Evolutionary conservation across 2,797 vertebrate genomes (phyloP), one percentile per base, ranked within the genome.

Genomic region (Octomys mimax): DNA sequence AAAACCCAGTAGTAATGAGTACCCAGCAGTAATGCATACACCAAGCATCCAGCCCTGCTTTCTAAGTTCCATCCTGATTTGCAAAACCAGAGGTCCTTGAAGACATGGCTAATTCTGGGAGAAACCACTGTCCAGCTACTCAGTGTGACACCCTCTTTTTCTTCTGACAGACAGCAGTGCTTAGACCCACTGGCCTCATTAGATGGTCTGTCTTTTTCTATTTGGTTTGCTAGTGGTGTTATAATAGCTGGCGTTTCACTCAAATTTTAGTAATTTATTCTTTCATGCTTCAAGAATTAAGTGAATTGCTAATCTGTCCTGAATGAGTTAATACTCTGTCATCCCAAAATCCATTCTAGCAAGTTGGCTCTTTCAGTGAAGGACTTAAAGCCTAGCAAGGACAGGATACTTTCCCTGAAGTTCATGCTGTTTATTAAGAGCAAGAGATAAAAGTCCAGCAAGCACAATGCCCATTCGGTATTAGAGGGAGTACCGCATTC

Each of bases 101-200:
- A 70, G 33, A 88, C 91, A 92, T 95, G 52, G 6, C 26, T 81
- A 49, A 26, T 81, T 87, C 21, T 36, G 64, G n/a, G 4, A 73
- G 2, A 92, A 96, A 88, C 92, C 64, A 39, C 71, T 71, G 4
- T 82, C 28, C 54, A 83, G 94, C 93, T 64, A 80, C 2, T 18
- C 26, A 21, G 4, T 80, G 8, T 14, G 33, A 88, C 57, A 42
- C 61, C n/a, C 49, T 12, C 36, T 52, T 2, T 81, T 95, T 92
- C 94, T 68, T 62, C n/a, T 36, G 5, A 24, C 39, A 3, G 4
- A 1, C 11, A n/a, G 39, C 1, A 77, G 79, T 54, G 22, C 52
- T 85, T 39, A 57, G 0, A 26, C 46, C 28, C 9, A 6, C 42
- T 49, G 42, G 4, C 31, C n/a, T 92, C 49, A 57, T 42, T 28